Percentiles rank a stretch among this genome's conserved stretches.
Conservation (phyloP, 2,888 invertebrate species). For the Apomyelois bistriatella region DNA sequence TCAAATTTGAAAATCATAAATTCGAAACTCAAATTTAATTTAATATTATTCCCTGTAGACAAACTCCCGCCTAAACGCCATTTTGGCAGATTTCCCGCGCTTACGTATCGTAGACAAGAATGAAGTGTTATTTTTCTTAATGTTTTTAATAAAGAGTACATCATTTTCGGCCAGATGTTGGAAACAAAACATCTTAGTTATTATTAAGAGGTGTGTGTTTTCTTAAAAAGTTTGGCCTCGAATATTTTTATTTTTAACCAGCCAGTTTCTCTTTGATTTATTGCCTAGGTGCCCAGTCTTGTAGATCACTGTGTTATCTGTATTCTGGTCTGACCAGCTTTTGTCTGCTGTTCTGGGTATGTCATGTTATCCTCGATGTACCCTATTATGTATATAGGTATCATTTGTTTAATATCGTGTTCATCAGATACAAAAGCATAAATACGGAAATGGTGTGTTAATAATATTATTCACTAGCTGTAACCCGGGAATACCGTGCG, state of each 20-base stretch:
- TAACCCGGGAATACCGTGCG: no score
- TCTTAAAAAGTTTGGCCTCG: background rate
- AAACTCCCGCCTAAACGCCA: constrained; percentile 9
- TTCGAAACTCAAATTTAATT: no score
- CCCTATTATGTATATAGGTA: no score
- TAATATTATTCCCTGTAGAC: background rate
- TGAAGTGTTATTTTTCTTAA: constrained; percentile 38
- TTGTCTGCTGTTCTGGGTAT: no score
- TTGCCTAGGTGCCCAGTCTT: background rate
- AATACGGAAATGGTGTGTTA: no score
- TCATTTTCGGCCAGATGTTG: constrained; percentile 30
- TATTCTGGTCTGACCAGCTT: no score
- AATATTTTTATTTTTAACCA: background rate
- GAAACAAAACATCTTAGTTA: constrained; percentile 24
- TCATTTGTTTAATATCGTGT: no score
- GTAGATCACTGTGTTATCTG: no score
- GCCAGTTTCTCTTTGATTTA: background rate
- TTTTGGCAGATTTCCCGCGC: constrained; percentile 39
- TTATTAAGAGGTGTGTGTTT: constrained; percentile 15
- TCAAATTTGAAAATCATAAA: no score
- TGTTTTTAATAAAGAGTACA: constrained; percentile 43
- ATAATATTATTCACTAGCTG: no score
- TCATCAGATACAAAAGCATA: no score
- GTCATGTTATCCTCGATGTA: no score
- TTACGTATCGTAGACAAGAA: constrained; percentile 27